Base-by-base conservation (phyloP, 2,113 vertebrate species). In the Periophthalmodon schlosseri region DNA sequence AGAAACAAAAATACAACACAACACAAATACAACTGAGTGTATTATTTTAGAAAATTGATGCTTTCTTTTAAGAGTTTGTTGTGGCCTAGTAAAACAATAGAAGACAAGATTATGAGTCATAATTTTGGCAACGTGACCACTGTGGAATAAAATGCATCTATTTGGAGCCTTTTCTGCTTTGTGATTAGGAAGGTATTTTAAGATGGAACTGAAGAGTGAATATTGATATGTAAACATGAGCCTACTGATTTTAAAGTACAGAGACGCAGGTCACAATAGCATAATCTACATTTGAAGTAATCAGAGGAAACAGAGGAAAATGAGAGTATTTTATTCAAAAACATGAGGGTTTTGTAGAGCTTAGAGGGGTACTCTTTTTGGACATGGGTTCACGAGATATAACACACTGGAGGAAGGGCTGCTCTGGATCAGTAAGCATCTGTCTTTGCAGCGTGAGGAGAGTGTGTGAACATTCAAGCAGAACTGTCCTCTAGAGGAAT, bases 371-470 rank as follows among this genome's bases (percentile, higher is more conserved):
- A 36, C 10, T 14, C 11, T 61, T 60, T 54, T 50, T 61, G 28
- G 52, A 52, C 75, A 60, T 16, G 39, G 20, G 65, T 60, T 14
- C 24, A 28, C 23, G 28, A 28, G 57, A 28, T 60, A 57, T 50
- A 66, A 67, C 56, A 70, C 21, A 57, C 70, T 39, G 8, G 13
- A 67, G 36, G 20, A 72, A 36, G 34, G 68, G 61, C 60, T 81
- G 65, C 82, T 28, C 39, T 9, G 61, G 72, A 60, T 80, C 60
- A 76, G 49, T 70, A 54, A 66, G 50, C 67, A 49, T 82, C 58
- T 64, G 47, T 82, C 74, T 69, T 24, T 69, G 52, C 57, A 46
- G 50, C 73, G 68, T 78, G 58, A 60, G 23, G 57, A 60, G 50
- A 52, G 57, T 28, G 57, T 60, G 57, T 60, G 57, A 28, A 15